Conservation (phyloP, 2,888 invertebrate genomes). For the Alviniconcha strummeri region DNA sequence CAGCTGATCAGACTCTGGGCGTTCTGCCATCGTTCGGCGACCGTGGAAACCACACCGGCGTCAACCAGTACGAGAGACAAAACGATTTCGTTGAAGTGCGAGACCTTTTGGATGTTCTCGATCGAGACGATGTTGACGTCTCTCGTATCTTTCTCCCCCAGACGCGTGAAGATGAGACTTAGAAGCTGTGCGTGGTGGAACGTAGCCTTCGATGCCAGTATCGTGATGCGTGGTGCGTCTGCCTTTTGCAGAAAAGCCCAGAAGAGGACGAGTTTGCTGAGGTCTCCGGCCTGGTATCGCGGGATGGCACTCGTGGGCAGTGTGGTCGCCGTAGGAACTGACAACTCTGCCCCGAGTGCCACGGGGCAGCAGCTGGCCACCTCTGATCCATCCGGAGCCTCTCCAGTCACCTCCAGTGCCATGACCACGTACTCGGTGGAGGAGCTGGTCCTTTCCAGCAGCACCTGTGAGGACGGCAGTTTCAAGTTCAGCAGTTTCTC, state of each 20-base stretch:
- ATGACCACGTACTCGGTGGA: neutral
- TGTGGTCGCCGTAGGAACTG: conserved; percentile 21
- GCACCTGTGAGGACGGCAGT: neutral
- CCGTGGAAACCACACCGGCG: neutral
- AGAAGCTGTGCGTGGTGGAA: conserved; percentile 19
- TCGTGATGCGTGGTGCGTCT: conserved; percentile 17
- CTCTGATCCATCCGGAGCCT: neutral
- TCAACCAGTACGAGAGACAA: conserved; percentile 33
- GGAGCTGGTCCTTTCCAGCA: neutral
- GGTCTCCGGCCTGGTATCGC: conserved; percentile 34
- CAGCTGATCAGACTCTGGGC: conserved; percentile 21
- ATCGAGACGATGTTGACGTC: too few species aligned
- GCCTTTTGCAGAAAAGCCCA: conserved; percentile 14
- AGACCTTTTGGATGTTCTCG: conserved; percentile 9
- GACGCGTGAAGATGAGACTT: conserved; percentile 1
- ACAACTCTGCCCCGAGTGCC: conserved; percentile 13
- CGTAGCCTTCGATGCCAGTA: conserved; percentile 32
- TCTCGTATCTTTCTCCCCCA: too few species aligned
- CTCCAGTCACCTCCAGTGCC: conserved; percentile 2
- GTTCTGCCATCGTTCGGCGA: conserved; percentile 15
- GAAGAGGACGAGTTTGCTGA: conserved; percentile 29
- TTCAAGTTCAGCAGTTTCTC: neutral
- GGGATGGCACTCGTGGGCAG: neutral
- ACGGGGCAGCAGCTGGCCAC: conserved; percentile 30
- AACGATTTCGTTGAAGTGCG: conserved; percentile 13